Percentiles rank a stretch among this genome's conserved stretches.
Evolutionary conservation across 2,113 vertebrate genomes (phyloP).

Genomic region (Ovibos moschatus): DNA sequence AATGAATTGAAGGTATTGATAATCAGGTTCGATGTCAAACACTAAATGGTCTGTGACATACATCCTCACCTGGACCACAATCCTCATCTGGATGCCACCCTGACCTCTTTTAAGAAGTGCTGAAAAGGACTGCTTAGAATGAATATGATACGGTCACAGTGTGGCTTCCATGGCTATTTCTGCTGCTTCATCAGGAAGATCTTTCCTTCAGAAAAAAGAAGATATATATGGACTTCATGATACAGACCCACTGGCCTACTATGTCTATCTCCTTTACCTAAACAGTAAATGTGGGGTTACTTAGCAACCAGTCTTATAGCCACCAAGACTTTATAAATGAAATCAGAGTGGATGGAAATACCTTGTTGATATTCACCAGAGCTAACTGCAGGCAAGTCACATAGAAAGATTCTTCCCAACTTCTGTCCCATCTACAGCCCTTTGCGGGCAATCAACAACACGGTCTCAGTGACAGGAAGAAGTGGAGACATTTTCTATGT

Average conservation of each 20-base stretch:
- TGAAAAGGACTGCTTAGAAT: background rate
- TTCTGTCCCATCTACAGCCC: background rate
- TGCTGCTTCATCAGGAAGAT: background rate
- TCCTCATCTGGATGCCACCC: background rate
- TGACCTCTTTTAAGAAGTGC: background rate
- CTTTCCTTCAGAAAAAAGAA: background rate
- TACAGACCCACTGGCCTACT: background rate
- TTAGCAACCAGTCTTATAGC: background rate
- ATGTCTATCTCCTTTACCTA: background rate
- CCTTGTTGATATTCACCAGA: background rate
- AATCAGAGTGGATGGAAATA: background rate
- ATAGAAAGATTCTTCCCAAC: background rate
- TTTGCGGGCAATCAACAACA: background rate
- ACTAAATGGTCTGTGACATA: background rate
- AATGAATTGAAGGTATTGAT: background rate
- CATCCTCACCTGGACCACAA: background rate
- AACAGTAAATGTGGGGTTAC: background rate
- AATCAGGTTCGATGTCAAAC: background rate
- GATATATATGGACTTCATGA: background rate
- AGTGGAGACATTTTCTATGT: background rate
- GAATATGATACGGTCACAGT: background rate
- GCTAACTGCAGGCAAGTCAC: background rate
- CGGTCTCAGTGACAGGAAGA: background rate
- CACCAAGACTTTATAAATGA: background rate
- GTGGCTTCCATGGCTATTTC: background rate